phyloP scores from a whole-genome alignment of 2,888 invertebrate species.

The Dicyrtomina minuta region DNA sequence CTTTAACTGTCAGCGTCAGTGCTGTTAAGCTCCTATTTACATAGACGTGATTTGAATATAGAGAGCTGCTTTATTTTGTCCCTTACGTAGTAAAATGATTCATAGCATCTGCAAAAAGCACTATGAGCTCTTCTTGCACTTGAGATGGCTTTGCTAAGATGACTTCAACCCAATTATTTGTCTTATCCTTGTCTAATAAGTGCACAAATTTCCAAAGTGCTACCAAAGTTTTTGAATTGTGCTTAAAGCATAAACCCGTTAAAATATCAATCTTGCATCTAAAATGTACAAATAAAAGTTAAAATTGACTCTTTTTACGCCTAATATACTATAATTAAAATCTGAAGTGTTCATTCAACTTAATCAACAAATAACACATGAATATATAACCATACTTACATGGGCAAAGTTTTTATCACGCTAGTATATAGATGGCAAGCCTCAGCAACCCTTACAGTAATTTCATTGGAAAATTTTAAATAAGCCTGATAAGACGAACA shows the following conservation, averaged over 20 bases:
- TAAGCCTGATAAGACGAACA: slow-evolving; percentile 18
- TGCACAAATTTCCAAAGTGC: slow-evolving; percentile 51
- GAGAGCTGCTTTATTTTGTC: background rate
- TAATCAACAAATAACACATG: background rate
- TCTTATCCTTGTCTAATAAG: slow-evolving; percentile 43
- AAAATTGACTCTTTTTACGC: background rate
- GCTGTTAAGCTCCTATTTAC: too few species aligned
- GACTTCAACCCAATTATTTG: slow-evolving; percentile 48
- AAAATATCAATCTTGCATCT: slow-evolving; percentile 52
- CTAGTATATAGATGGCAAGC: slow-evolving; percentile 50
- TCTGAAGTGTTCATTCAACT: too few species aligned
- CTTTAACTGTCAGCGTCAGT: too few species aligned
- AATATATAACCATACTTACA: slow-evolving; percentile 42
- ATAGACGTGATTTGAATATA: background rate
- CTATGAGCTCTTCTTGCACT: slow-evolving; percentile 48
- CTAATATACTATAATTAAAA: background rate
- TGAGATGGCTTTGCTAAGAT: slow-evolving; percentile 37
- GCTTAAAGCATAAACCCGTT: slow-evolving; percentile 52
- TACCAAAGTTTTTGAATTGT: slow-evolving; percentile 45
- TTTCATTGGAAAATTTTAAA: slow-evolving; percentile 31
- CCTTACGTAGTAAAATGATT: slow-evolving; percentile 52
- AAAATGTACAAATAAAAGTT: slow-evolving; percentile 14
- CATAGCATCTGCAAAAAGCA: slow-evolving; percentile 52
- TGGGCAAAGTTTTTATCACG: slow-evolving; percentile 47
- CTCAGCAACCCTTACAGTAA: slow-evolving; percentile 47